Base-by-base conservation (phyloP, 2,888 invertebrate species). In the Pegoplata infirma region DNA sequence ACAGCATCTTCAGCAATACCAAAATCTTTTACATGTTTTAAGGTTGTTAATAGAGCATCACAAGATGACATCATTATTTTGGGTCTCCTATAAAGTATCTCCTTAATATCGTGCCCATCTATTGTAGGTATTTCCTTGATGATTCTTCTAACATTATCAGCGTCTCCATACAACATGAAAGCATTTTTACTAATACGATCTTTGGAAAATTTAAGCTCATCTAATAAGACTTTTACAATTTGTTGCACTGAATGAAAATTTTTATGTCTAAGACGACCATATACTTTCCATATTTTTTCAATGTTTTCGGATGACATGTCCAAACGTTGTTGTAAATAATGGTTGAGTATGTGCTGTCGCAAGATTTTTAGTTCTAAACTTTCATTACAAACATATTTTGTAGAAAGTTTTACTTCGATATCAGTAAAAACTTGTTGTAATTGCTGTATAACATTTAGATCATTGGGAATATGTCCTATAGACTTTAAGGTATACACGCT, bases 51-150 rank as follows among this genome's bases (percentile, higher is more conserved):
- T 19, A 94, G 84, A 16, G 92, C 88, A 75, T 91, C 90, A 74
- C 91, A 91, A 58, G 91, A 90, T 63, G 92, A 91, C 89, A 92
- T 92, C 58, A 94, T 86, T 80, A 95, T 91, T 80, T 92, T 93
- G 10, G 94, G 95, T 82, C 92, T 91, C 17, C 85, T 86, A 82
- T 86, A 89, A 36, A 93, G 90, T 32, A 91, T 91, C 12, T 91
- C 90, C 69, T 89, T 88, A 55, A 94, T 91, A 81, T 92, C 91
- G 1, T 91, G 83, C 0, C 92, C 93, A 61, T 91, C 91, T 36
- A 93, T 86, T 0, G 87, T 88, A 1, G 89, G 87, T 49, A 94
- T 91, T 84, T 91, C 90, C 5, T 89, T 86, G 2, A 94, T 82
- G 44, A 94, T 91, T 12, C 91, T 88, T 72, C 89, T 89, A 0